A percentile compares a stretch with the other conserved stretches of the same genome.
phyloP scores from a whole-genome alignment of 2,113 vertebrate genomes.

The Toxotes jaculatrix region DNA sequence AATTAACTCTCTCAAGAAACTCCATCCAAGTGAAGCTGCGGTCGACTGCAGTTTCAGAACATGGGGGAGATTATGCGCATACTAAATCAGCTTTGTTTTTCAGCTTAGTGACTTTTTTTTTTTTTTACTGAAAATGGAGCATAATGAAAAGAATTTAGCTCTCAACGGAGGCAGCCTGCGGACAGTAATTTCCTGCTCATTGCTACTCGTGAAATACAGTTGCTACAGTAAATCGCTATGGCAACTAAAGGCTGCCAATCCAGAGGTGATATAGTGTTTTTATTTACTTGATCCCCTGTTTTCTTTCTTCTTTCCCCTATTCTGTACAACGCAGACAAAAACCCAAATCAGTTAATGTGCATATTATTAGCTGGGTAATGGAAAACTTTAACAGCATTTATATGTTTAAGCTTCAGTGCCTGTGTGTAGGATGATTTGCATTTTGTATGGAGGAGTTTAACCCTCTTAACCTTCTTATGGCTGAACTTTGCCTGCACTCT shows the following conservation, averaged over 20 bases:
- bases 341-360: neutral
- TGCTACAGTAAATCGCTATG: neutral
- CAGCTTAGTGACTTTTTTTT: neutral
- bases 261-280: neutral
- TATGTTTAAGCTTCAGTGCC: too few species aligned
- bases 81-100: conserved; percentile 3
- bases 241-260: neutral
- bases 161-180: neutral
- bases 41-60: neutral
- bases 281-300: neutral
- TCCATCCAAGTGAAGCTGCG: neutral
- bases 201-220: neutral
- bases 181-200: neutral
- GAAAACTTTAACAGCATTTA: too few species aligned
- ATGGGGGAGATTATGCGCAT: neutral
- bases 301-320: neutral
- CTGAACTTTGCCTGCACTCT: too few species aligned
- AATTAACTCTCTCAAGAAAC: conserved; percentile 16
- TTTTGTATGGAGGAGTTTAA: too few species aligned
- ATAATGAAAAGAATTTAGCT: neutral
- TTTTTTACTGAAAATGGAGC: conserved; percentile 1
- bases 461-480: too few species aligned
- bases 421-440: too few species aligned
- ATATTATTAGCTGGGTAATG: too few species aligned
- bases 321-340: too few species aligned